A percentile compares a stretch with the other conserved stretches of the same genome.
Conservation (phyloP, 2,113 vertebrate species). For the Raja brachyura region DNA sequence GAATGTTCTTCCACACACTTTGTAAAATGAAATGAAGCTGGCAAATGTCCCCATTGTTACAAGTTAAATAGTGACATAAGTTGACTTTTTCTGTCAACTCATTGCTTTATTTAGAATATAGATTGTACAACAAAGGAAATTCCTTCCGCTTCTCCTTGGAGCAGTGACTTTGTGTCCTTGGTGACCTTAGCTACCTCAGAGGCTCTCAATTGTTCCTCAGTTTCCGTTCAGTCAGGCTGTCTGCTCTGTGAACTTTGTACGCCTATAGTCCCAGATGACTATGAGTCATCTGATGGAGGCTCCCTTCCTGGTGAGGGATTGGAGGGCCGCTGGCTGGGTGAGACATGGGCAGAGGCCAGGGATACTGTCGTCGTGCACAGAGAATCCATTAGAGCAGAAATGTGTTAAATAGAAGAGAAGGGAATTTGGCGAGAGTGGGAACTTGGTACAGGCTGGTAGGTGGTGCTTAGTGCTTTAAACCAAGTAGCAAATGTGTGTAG, state of each 20-base stretch:
- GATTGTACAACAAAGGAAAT: neutral
- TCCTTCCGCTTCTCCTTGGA: neutral
- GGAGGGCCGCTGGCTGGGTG: neutral
- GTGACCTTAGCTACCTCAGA: too few species aligned
- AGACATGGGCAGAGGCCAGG: too few species aligned
- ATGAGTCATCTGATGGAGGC: neutral
- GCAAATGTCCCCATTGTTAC: neutral
- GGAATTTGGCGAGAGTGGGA: neutral
- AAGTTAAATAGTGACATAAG: neutral
- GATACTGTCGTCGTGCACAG: neutral
- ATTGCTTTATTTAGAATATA: conserved; percentile 19
- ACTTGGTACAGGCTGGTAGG: neutral
- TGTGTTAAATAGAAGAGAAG: neutral
- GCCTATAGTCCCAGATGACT: neutral
- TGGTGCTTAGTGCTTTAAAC: neutral
- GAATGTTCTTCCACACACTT: neutral
- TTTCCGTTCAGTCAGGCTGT: neutral
- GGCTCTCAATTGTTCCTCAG: neutral
- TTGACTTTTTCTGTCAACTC: neutral
- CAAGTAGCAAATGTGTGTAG: neutral
- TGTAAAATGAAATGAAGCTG: neutral
- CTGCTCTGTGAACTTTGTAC: neutral
- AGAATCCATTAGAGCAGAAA: too few species aligned
- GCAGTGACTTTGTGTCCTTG: neutral
- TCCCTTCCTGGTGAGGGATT: neutral